Base-by-base conservation (phyloP, 2,888 invertebrate species). In the Eledone cirrhosa region DNA sequence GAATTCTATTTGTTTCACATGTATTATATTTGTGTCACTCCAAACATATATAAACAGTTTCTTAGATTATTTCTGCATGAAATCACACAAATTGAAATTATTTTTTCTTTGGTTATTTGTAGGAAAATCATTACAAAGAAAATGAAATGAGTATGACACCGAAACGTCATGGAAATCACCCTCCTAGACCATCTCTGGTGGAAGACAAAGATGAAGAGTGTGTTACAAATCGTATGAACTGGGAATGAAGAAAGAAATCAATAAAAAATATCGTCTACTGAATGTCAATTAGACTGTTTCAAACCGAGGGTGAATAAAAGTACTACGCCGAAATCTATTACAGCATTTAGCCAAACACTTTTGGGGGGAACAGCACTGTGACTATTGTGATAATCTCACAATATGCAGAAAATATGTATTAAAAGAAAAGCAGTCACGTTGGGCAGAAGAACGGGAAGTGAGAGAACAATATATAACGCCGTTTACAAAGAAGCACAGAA, bases 91-190 rank as follows among this genome's bases (percentile, higher is more conserved):
- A n/a, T 24, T 16, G 22, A 14, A 16, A 31, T 53, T 78, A 78
- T 65, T 78, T 78, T 79, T 78, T 48, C 79, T 78, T 77, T 76
- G 83, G 84, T 63, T n/a, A 48, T 29, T 67, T 29, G 67, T 76
- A 63, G 80, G 48, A 77, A 29, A 33, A 53, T 5, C 80, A 80
- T 48, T 78, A 79, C 24, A 77, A 48, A 22, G 77, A 72, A 48
- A 79, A 82, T 24, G 78, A 80, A 24, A 80, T 80, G 27, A 82
- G 82, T 47, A 79, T 81, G 27, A 84, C 83, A 31, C 67, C 83
- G n/a, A 83, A 83, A 59, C 78, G 79, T 31, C 81, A 82, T 72
- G 81, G 82, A 75, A 85, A 84, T 72, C 85, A 85, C 77, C 80
- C 82, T 67, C 77, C 78, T n/a, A 48, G 67, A 19, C 78, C 81